phyloP scores from a whole-genome alignment of 2,888 invertebrate species.

The Nymphalis urticae region DNA sequence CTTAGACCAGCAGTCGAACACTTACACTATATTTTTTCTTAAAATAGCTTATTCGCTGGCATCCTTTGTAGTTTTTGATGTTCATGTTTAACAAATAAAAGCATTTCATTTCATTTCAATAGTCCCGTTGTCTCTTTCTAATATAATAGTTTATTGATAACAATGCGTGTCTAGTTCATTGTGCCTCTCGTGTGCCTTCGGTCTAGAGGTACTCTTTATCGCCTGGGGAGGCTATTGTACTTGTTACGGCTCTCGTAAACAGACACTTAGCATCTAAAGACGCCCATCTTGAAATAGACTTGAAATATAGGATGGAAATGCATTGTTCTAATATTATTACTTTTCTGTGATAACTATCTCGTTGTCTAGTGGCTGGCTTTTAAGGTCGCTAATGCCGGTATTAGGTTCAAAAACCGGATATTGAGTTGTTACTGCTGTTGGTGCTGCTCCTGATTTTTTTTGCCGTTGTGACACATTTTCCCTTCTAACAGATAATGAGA shows the following conservation, averaged over 20 bases:
- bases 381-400: too few species aligned
- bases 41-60: too few species aligned
- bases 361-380: background rate
- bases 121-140: background rate
- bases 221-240: background rate
- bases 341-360: background rate
- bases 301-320: background rate
- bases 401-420: too few species aligned
- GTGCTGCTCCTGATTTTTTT: too few species aligned
- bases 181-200: background rate
- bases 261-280: slow-evolving; percentile 2
- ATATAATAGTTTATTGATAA: background rate
- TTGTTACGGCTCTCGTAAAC: slow-evolving; percentile 2
- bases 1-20: too few species aligned
- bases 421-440: too few species aligned
- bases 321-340: background rate
- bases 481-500: too few species aligned
- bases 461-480: too few species aligned
- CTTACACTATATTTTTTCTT: too few species aligned
- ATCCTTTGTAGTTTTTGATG: too few species aligned
- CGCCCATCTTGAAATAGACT: background rate
- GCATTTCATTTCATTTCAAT: too few species aligned
- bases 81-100: too few species aligned
- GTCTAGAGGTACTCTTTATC: background rate
- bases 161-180: slow-evolving; percentile 6